phyloP scores from a whole-genome alignment of 2,113 vertebrate species.

The Riparia riparia region DNA sequence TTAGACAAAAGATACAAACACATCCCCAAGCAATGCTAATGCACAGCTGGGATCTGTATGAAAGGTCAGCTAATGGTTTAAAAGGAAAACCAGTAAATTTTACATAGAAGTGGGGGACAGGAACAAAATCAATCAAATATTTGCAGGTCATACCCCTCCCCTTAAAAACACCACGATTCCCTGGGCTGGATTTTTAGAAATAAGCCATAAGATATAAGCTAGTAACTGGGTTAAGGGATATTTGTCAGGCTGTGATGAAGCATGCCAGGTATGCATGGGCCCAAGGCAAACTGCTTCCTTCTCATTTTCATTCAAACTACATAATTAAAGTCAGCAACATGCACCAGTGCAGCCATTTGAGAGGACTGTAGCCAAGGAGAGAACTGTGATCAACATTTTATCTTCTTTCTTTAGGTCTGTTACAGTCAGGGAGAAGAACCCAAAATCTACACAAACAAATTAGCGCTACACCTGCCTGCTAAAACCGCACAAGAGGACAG shows the following conservation, averaged over 20 bases:
- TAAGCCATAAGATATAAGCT: background rate
- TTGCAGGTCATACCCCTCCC: slow-evolving; percentile 36
- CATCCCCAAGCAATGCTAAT: slow-evolving; percentile 83
- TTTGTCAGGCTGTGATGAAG: slow-evolving; percentile 6
- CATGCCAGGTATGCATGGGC: background rate
- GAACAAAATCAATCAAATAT: slow-evolving; percentile 65
- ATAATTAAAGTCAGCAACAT: background rate
- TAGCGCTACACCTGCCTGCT: background rate
- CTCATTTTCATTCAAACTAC: background rate
- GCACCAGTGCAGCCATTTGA: background rate
- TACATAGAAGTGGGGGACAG: slow-evolving; percentile 60
- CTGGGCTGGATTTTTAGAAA: background rate
- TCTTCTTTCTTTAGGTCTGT: background rate
- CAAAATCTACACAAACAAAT: background rate
- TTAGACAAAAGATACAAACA: slow-evolving; percentile 86
- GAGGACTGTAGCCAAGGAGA: background rate
- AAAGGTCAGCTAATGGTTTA: slow-evolving; percentile 79
- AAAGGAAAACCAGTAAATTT: slow-evolving; percentile 76
- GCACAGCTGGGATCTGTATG: slow-evolving; percentile 78
- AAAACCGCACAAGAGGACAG: background rate
- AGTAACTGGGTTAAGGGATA: background rate
- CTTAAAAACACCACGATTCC: slow-evolving; percentile 33
- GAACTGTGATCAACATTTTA: background rate
- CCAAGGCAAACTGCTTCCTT: background rate
- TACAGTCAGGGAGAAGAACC: background rate